A percentile compares a stretch with the other conserved stretches of the same genome.
phyloP scores from a whole-genome alignment of 2,113 vertebrate genomes.

The Callospermophilus lateralis region DNA sequence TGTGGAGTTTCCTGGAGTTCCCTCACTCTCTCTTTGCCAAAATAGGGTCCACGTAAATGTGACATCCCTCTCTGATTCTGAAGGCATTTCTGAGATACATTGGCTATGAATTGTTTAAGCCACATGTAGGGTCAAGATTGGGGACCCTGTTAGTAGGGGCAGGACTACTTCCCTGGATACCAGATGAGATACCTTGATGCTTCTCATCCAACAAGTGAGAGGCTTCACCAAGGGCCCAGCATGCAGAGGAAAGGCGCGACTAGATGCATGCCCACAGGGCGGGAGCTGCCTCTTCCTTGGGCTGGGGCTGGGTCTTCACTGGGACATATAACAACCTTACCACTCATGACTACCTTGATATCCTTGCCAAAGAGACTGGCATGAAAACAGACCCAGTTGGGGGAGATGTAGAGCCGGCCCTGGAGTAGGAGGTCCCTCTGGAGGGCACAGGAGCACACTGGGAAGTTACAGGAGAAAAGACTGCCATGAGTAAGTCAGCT shows the following conservation, averaged over 20 bases:
- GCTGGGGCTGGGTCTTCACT: background rate
- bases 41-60: background rate
- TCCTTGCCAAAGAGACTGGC: constrained; percentile 98
- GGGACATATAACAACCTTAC: background rate
- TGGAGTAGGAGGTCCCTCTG: constrained; percentile 97
- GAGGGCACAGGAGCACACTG: constrained; percentile 97
- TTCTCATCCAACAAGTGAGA: background rate
- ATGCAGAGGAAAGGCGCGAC: background rate
- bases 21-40: background rate
- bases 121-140: background rate
- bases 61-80: background rate
- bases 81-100: background rate
- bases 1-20: background rate
- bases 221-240: background rate
- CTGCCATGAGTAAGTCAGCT: background rate
- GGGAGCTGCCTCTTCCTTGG: background rate
- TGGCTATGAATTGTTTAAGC: background rate
- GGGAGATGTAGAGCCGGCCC: constrained; percentile 97
- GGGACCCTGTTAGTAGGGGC: background rate
- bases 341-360: constrained; percentile 91
- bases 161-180: background rate
- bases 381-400: constrained; percentile 98
- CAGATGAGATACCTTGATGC: background rate
- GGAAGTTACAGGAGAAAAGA: background rate
- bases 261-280: background rate